These are phyloP conservation scores for Agrilus mali DNA, from an alignment of 2,888 invertebrate species.

Conservation along the genomic window DNA sequence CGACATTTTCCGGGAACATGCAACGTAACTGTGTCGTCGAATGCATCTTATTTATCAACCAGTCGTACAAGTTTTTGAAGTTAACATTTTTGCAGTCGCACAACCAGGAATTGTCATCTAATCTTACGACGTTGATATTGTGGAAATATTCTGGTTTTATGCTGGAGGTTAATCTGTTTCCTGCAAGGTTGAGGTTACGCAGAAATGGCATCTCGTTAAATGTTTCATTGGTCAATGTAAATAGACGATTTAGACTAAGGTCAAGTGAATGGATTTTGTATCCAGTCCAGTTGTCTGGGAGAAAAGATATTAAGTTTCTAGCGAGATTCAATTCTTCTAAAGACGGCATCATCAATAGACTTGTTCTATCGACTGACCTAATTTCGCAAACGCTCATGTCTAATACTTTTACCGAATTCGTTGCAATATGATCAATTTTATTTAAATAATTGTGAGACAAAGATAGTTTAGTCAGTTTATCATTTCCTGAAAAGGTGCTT, in stretches of 20 bases:
- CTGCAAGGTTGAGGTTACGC: slow-evolving; percentile 48
- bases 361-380: slow-evolving; percentile 40
- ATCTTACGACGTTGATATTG: slow-evolving; percentile 44
- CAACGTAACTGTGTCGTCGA: slow-evolving; percentile 43
- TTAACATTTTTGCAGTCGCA: slow-evolving; percentile 54
- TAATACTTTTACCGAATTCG: slow-evolving; percentile 42
- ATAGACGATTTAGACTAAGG: slow-evolving; percentile 47
- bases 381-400: slow-evolving; percentile 59
- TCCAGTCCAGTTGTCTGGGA: slow-evolving; percentile 50
- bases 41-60: slow-evolving; percentile 43
- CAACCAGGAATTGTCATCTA: slow-evolving; percentile 65
- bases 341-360: slow-evolving; percentile 45
- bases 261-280: slow-evolving; percentile 47
- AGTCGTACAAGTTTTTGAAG: slow-evolving; percentile 50
- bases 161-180: slow-evolving; percentile 55
- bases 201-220: slow-evolving; percentile 50
- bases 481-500: slow-evolving; percentile 46
- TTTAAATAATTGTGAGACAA: slow-evolving; percentile 53
- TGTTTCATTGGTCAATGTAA: slow-evolving; percentile 46
- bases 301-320: slow-evolving; percentile 47
- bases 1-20: slow-evolving; percentile 47
- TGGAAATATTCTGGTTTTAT: slow-evolving; percentile 47
- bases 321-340: slow-evolving; percentile 50
- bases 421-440: slow-evolving; percentile 43
- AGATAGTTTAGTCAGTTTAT: slow-evolving; percentile 45